These are phyloP conservation scores for Mallateleia sp. DNA, from an alignment of 2,888 invertebrate species.

Conservation along the genomic window DNA sequence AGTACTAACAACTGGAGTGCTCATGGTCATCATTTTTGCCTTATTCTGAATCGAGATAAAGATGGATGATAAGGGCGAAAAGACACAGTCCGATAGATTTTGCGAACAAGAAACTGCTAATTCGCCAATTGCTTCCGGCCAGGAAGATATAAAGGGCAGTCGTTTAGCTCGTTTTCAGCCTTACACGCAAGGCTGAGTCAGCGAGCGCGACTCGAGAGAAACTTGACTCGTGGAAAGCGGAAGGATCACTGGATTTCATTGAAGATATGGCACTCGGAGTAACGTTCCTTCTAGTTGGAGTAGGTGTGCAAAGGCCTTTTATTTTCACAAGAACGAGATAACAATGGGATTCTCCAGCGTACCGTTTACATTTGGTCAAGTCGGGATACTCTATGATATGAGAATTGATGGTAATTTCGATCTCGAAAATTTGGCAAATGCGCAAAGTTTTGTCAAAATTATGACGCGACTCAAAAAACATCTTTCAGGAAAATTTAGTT, in stretches of 20 bases:
- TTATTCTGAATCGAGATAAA: constrained; percentile 49
- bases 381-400: constrained; percentile 52
- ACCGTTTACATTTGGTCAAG: constrained; percentile 69
- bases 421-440: constrained; percentile 32
- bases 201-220: constrained; percentile 71
- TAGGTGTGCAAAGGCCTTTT: constrained; percentile 66
- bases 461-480: too few species aligned
- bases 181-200: constrained; percentile 77
- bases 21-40: constrained; percentile 50
- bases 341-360: constrained; percentile 57
- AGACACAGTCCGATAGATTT: constrained; percentile 58
- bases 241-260: constrained; percentile 72
- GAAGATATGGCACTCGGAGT: constrained; percentile 74
- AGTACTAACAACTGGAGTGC: too few species aligned
- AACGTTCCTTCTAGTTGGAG: constrained; percentile 69
- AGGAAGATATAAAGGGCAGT: constrained; percentile 73
- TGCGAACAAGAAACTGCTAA: constrained; percentile 83
- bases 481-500: too few species aligned
- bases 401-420: constrained; percentile 52
- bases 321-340: constrained; percentile 71
- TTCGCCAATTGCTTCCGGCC: constrained; percentile 82
- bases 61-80: constrained; percentile 38
- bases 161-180: constrained; percentile 77
- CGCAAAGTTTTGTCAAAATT: constrained; percentile 15
- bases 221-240: constrained; percentile 72